Conservation (phyloP, 35 echinoderm and acorn worm genomes). For the Lytechinus pictus region DNA sequence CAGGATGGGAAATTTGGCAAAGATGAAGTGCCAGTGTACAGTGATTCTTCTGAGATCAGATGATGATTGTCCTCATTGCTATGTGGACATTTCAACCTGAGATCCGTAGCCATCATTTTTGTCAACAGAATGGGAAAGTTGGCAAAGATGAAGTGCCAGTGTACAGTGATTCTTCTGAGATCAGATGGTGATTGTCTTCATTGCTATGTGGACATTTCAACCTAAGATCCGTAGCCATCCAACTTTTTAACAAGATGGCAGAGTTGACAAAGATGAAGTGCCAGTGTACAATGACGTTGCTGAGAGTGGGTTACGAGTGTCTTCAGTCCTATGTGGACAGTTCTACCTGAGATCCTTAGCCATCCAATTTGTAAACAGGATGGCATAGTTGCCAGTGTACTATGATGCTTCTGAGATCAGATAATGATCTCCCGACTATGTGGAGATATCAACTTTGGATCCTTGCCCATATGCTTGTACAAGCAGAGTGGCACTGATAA, state of each 20-base stretch:
- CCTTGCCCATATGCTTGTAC: neutral
- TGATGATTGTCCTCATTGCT: neutral
- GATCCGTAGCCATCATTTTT: neutral
- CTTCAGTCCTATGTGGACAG: neutral
- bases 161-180: neutral
- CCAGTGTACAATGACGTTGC: neutral
- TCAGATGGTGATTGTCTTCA: neutral
- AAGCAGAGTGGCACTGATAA: too few species aligned
- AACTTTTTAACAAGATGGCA: slow-evolving; percentile 71
- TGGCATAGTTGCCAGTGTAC: neutral
- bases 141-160: neutral
- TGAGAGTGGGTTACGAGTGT: neutral
- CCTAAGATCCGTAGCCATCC: neutral
- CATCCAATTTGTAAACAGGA: neutral
- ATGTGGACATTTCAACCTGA: neutral
- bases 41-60: neutral
- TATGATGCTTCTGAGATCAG: neutral
- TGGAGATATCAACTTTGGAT: neutral
- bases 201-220: neutral
- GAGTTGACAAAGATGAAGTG: slow-evolving; percentile 75
- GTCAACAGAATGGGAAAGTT: neutral
- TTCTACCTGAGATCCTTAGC: neutral
- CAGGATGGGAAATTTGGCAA: slow-evolving; percentile 78
- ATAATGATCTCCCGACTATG: neutral
- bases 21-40: slow-evolving; percentile 51